Percentiles rank a stretch among this genome's conserved stretches.
Evolutionary conservation across 1,140 invertebrate genomes (phyloP).

Genomic region (Aphis craccivora): DNA sequence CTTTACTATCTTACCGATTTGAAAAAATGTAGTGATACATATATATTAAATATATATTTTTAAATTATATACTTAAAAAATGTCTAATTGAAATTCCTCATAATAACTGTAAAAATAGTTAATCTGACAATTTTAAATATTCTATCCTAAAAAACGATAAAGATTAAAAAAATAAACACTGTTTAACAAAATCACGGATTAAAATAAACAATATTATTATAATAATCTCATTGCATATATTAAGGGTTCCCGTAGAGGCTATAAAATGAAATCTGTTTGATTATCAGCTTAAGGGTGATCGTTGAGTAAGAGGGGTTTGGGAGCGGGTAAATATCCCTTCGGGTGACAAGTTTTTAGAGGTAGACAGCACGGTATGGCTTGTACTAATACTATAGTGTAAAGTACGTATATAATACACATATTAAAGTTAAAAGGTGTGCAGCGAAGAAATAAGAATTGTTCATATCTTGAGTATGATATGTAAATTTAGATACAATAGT

Average conservation of each 20-base stretch:
- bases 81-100: background rate
- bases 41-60: background rate
- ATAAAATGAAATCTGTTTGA: background rate
- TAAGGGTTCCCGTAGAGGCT: background rate
- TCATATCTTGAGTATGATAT: background rate
- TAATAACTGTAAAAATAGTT: background rate
- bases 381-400: background rate
- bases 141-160: background rate
- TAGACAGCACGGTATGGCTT: background rate
- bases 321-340: background rate
- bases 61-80: background rate
- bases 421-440: background rate
- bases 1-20: background rate
- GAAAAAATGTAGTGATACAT: background rate
- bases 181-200: background rate
- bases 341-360: background rate
- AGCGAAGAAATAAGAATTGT: background rate
- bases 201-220: constrained; percentile 7
- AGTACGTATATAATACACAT: too few relatives aligned
- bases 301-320: background rate
- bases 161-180: background rate
- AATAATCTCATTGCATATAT: background rate
- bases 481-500: background rate
- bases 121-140: background rate
- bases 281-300: background rate